Conservation (phyloP, 2,113 vertebrate species). For the Chloropsis cyanopogon region DNA sequence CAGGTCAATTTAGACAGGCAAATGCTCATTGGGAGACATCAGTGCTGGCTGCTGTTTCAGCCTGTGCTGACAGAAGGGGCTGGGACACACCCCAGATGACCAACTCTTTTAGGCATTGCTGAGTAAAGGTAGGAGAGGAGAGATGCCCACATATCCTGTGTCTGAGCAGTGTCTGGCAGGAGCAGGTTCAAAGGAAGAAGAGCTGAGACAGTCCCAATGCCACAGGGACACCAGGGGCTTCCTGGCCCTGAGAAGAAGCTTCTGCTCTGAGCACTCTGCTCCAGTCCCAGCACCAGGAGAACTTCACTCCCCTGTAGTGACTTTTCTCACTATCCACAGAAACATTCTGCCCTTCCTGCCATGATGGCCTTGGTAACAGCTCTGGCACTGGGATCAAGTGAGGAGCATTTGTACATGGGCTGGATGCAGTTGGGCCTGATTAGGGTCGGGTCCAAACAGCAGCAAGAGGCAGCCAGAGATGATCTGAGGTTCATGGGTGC, state of each 20-base stretch:
- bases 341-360: background rate
- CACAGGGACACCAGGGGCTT: background rate
- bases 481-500: background rate
- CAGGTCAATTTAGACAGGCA: background rate
- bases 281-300: background rate
- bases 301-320: background rate
- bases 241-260: background rate
- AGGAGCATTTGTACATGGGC: fast-evolving
- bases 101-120: background rate
- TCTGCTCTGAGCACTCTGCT: background rate
- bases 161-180: background rate
- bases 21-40: background rate
- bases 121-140: background rate
- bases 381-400: background rate
- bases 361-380: background rate
- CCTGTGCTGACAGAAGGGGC: background rate
- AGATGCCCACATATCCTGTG: background rate
- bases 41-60: background rate
- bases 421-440: background rate
- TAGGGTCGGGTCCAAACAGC: background rate
- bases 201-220: background rate
- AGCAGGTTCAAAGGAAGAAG: background rate
- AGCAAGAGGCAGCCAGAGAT: background rate
- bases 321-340: background rate
- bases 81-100: background rate